Base-by-base conservation (phyloP, 2,797 vertebrate genomes). In the Enteromius fasciolatus region DNA sequence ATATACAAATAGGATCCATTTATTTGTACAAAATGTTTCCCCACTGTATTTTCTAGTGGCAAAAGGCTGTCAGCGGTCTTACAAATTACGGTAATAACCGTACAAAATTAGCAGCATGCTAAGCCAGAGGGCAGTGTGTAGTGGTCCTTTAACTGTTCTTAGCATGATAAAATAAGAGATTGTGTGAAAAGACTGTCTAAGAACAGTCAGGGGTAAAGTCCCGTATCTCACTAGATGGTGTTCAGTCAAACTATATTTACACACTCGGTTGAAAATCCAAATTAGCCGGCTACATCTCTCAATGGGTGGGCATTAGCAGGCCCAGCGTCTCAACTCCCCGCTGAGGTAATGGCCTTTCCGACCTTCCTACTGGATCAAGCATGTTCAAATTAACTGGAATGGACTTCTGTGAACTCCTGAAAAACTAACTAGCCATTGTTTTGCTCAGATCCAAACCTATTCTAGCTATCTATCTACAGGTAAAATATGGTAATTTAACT, bases 281-380 rank as follows among this genome's bases (percentile, higher is more conserved):
- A 46, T 69, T 46, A 73, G 5, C 33, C 0, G 0, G 18, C 10
- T 12, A 0, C 70, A 52, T 73, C 18, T 52, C 70, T 52, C 48
- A 52, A 10, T 33, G 28, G 70, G 70, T 52, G 28, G 18, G 70
- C 48, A 73, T 73, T 73, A 73, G 28, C 70, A 61, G 33, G 8
- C 54, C 20, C 36, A 59, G 36, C 1, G 8, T 23, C 4, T 59
- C 33, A 28, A 61, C 33, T 39, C 54, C 52, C 54, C 10, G 54
- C 74, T 61, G 54, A 76, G 36, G 10, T 76, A 76, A 61, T 61
- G 36, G 74, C 74, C 54, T 8, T 76, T n/a, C 14, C 0, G 33
- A 76, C 54, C 54, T 76, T 76, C 15, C 52, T 41, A 10, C 52
- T 41, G 73, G 20, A 39, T 44, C 39, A 57, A 59, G 54, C 33